These are phyloP conservation scores for Macrosteles quadrilineatus DNA, from an alignment of 1,140 invertebrate genomes.

Conservation along the genomic window DNA sequence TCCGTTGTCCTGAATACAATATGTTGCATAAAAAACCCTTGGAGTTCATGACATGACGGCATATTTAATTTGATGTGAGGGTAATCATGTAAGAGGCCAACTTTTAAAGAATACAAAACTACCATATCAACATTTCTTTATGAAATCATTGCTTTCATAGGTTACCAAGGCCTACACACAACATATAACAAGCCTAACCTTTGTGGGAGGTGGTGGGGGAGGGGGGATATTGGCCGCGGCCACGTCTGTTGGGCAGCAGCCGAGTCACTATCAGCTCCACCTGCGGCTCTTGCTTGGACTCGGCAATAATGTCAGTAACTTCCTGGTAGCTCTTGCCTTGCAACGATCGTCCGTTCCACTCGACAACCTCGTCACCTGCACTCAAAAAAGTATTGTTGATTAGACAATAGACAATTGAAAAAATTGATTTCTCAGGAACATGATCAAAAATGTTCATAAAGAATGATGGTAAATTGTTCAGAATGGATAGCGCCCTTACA, in stretches of 20 bases:
- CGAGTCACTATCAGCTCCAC: constrained; percentile 90
- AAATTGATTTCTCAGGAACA: neutral
- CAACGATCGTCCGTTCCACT: constrained; percentile 93
- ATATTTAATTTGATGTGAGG: too few relatives aligned
- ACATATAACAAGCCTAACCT: constrained; percentile 47
- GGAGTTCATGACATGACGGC: too few relatives aligned
- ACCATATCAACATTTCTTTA: too few relatives aligned
- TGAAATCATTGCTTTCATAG: too few relatives aligned
- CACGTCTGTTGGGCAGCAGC: constrained; percentile 20
- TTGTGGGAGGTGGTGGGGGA: constrained; percentile 52
- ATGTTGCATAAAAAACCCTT: too few relatives aligned
- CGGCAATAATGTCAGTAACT: constrained; percentile 91
- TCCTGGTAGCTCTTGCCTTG: constrained; percentile 90
- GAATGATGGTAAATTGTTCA: too few relatives aligned
- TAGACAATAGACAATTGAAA: neutral
- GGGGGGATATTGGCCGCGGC: constrained; percentile 54
- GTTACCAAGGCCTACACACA: too few relatives aligned
- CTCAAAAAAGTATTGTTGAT: neutral
- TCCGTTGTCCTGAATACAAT: too few relatives aligned
- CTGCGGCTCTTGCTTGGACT: constrained; percentile 91
- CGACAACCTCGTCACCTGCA: constrained; percentile 94
- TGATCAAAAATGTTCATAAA: neutral
- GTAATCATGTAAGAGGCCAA: too few relatives aligned
- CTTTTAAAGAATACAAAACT: too few relatives aligned
- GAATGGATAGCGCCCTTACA: too few relatives aligned